Evolutionary conservation across 2,113 vertebrate genomes (phyloP).

Genomic region (Paradoxurus hermaphroditus): DNA sequence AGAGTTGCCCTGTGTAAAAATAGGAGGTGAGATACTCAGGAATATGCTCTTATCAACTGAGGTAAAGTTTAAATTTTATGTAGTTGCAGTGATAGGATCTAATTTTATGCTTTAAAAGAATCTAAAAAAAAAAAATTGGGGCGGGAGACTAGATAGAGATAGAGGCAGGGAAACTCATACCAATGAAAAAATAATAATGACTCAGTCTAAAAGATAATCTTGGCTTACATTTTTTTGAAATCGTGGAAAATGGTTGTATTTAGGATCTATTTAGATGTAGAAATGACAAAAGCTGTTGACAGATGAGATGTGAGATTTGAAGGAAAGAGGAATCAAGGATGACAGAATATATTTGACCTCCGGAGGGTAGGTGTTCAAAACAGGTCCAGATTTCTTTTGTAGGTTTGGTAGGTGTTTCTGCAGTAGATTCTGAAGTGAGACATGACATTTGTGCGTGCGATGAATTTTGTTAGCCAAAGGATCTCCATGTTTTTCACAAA

Average conservation of each 20-base stretch:
- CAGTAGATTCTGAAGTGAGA: neutral
- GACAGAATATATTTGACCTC: neutral
- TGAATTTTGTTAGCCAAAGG: neutral
- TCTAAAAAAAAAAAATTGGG: neutral
- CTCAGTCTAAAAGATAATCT: neutral
- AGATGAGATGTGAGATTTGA: neutral
- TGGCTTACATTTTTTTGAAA: neutral
- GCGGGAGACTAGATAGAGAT: neutral
- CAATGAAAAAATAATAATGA: neutral
- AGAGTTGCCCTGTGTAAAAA: neutral
- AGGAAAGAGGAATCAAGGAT: neutral
- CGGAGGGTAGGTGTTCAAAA: neutral
- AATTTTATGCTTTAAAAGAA: neutral
- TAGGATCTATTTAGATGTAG: neutral
- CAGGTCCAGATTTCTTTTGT: neutral
- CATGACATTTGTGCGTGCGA: neutral
- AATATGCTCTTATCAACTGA: neutral
- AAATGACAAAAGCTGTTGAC: neutral
- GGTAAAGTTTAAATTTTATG: conserved; percentile 20
- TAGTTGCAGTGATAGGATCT: neutral
- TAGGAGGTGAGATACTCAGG: neutral
- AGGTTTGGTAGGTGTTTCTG: neutral
- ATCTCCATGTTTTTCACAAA: neutral
- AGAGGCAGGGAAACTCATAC: neutral
- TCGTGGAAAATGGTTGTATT: neutral